These are phyloP conservation scores for Gallinago stenura DNA, from an alignment of 2,797 vertebrate genomes.

Conservation along the genomic window DNA sequence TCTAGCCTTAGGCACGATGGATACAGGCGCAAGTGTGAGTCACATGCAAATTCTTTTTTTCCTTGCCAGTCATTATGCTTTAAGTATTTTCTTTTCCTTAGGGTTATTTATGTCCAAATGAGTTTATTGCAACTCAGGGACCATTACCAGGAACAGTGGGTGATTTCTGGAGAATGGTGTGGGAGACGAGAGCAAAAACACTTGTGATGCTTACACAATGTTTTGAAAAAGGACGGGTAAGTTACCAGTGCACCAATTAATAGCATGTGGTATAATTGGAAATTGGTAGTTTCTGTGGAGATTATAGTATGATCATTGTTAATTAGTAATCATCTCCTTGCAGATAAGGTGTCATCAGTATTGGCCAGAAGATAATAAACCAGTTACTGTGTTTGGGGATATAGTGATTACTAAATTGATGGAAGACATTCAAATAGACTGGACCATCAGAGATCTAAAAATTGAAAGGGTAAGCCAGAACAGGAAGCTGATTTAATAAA, in stretches of 20 bases:
- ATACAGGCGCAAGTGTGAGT: not conserved
- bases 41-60: not conserved
- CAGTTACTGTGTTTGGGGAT: slow-evolving; percentile 97
- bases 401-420: slow-evolving; percentile 96
- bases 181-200: slow-evolving; percentile 95
- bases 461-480: slow-evolving; percentile 91
- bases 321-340: slow-evolving; percentile 50
- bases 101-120: slow-evolving; percentile 98
- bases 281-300: not conserved
- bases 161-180: slow-evolving; percentile 99
- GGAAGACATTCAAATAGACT: slow-evolving; percentile 92
- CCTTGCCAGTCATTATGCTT: not conserved
- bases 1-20: not conserved
- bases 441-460: slow-evolving; percentile 95
- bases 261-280: not conserved
- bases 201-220: slow-evolving; percentile 97
- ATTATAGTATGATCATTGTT: not conserved
- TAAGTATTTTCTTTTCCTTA: slow-evolving; percentile 69
- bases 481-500: not conserved
- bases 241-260: slow-evolving; percentile 62
- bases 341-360: slow-evolving; percentile 98
- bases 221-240: slow-evolving; percentile 96
- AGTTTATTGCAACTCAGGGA: slow-evolving; percentile 98
- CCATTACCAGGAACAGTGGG: slow-evolving; percentile 96
- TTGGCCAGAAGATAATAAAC: slow-evolving; percentile 98